Conservation (phyloP, 2,888 invertebrate genomes). For the Zhengitettix transpicula region DNA sequence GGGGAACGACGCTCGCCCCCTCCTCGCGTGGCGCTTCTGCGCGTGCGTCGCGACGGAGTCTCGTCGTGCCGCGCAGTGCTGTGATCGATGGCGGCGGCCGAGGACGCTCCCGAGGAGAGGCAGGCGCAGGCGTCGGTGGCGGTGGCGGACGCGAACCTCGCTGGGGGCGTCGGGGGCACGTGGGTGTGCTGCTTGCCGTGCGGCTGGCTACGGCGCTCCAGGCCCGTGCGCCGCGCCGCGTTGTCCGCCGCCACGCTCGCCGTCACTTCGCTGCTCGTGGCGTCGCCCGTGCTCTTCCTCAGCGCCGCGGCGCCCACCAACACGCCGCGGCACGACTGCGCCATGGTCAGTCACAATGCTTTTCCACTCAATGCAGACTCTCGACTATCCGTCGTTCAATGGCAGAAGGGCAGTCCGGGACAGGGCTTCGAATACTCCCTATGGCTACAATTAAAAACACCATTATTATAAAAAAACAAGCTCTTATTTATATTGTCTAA, state of each 20-base stretch:
- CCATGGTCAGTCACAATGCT: background rate
- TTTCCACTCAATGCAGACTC: too few relatives aligned
- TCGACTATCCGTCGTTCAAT: too few relatives aligned
- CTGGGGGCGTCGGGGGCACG: constrained; percentile 19
- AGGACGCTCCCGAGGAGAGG: background rate
- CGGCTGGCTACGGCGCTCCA: constrained; percentile 35
- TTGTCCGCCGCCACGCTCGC: constrained; percentile 39
- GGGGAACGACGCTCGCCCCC: too few relatives aligned
- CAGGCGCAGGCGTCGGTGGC: background rate
- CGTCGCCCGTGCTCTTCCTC: constrained; percentile 40
- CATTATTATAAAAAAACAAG: too few relatives aligned
- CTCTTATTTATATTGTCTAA: too few relatives aligned
- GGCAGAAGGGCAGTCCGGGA: too few relatives aligned
- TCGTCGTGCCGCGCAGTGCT: background rate
- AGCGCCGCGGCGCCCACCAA: constrained; percentile 22
- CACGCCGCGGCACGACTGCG: constrained; percentile 20
- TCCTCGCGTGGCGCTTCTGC: background rate
- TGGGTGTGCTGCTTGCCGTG: constrained; percentile 43
- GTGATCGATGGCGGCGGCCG: background rate
- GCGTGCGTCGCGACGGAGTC: background rate
- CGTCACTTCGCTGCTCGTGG: constrained; percentile 39
- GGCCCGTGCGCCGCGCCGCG: constrained; percentile 39
- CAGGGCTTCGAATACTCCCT: too few relatives aligned
- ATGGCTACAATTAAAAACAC: too few relatives aligned
- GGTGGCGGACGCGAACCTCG: background rate